phyloP scores from a whole-genome alignment of 1,140 invertebrate genomes.

The Ephestia elutella region DNA sequence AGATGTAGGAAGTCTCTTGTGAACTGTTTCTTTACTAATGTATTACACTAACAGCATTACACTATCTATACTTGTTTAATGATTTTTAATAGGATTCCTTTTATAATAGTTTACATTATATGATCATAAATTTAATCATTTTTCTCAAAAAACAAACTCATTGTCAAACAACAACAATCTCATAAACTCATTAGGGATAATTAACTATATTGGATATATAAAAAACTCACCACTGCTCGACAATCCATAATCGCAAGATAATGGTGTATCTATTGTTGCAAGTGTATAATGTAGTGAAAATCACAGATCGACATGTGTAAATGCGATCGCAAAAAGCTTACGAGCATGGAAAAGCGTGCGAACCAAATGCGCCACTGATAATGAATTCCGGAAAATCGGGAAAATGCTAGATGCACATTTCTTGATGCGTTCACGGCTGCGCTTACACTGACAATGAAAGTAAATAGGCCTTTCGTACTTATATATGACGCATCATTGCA shows the following conservation, averaged over 20 bases:
- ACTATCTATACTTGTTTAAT: too few species aligned
- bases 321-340: constrained; percentile 27
- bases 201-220: neutral
- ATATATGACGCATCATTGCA: constrained; percentile 48
- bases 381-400: constrained; percentile 28
- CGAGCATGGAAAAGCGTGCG: constrained; percentile 22
- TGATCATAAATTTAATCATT: too few species aligned
- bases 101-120: too few species aligned
- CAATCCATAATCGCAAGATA: constrained; percentile 60
- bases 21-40: too few species aligned
- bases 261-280: constrained; percentile 39
- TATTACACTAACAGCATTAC: too few species aligned
- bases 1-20: too few species aligned
- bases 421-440: constrained; percentile 27
- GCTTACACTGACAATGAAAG: constrained; percentile 46
- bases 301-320: constrained; percentile 28
- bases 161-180: neutral
- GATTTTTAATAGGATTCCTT: too few species aligned
- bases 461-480: constrained; percentile 34
- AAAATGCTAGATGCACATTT: constrained; percentile 30
- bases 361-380: constrained; percentile 15
- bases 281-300: constrained; percentile 49
- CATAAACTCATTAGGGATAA: neutral
- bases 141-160: too few species aligned
- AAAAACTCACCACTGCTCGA: constrained; percentile 50